Conservation (phyloP, 2,113 vertebrate genomes). For the Petromus typicus region DNA sequence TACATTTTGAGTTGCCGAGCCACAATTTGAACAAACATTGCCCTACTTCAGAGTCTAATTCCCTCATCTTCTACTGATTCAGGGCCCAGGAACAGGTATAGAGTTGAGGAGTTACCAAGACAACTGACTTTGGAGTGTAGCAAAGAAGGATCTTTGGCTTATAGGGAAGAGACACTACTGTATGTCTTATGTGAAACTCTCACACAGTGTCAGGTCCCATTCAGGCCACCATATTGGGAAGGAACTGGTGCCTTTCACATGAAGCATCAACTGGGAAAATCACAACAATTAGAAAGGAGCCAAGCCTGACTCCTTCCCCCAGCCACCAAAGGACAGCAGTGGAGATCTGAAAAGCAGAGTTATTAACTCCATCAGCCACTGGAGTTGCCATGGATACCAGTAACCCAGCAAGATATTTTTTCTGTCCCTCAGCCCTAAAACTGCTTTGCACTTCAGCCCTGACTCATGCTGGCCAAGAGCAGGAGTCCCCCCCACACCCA, state of each 20-base stretch:
- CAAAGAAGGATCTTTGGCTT: background rate
- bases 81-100: background rate
- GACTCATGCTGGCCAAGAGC: background rate
- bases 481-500: background rate
- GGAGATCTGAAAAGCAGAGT: slow-evolving; percentile 47
- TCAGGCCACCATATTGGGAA: slow-evolving; percentile 12
- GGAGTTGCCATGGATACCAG: slow-evolving; percentile 62
- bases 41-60: background rate
- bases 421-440: slow-evolving; percentile 53
- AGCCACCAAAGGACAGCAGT: background rate
- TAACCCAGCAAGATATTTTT: background rate
- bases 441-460: slow-evolving; percentile 13
- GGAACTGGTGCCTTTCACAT: slow-evolving; percentile 48
- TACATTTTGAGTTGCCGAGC: background rate
- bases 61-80: background rate
- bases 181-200: background rate
- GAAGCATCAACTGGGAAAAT: background rate
- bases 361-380: slow-evolving; percentile 20
- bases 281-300: background rate
- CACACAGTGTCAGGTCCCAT: background rate
- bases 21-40: background rate
- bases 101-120: background rate
- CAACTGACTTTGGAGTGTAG: background rate
- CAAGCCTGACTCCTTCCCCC: background rate
- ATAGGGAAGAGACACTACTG: background rate